Evolutionary conservation across 2,888 invertebrate species (phyloP).

Genomic region (Hirudinaria manillensis): DNA sequence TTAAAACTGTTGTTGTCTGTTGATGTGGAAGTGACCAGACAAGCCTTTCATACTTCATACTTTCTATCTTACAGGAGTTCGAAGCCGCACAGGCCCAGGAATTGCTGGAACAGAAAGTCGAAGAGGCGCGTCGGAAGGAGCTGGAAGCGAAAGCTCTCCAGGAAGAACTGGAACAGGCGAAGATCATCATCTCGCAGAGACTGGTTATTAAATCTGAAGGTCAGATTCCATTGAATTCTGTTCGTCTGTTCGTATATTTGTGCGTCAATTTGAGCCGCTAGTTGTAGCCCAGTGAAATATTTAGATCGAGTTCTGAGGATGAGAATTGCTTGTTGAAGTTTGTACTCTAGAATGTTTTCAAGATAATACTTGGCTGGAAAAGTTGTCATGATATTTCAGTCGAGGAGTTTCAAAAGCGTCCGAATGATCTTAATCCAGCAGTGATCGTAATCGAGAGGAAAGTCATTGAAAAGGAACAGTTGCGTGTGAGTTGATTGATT

Average conservation of each 20-base stretch:
- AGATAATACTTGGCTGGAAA: no score
- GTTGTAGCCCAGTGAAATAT: no score
- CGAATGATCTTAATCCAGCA: no score
- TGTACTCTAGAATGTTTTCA: no score
- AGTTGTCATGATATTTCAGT: no score
- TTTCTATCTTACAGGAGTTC: conserved; percentile 27
- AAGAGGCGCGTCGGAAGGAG: conserved; percentile 41
- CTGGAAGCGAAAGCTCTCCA: conserved; percentile 42
- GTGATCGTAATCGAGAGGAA: no score
- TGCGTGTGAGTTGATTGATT: no score
- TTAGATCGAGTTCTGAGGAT: no score
- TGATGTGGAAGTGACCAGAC: neutral
- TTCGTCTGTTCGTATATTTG: neutral
- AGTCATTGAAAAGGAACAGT: no score
- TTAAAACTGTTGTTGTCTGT: neutral
- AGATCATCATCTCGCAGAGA: conserved; percentile 14
- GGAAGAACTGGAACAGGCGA: conserved; percentile 59
- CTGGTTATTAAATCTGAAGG: conserved; percentile 38
- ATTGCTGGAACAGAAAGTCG: conserved; percentile 33
- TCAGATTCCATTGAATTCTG: neutral
- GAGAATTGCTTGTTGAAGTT: no score
- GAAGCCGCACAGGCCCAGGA: conserved; percentile 39
- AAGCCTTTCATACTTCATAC: neutral
- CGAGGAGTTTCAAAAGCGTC: no score
- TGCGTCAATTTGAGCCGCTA: neutral